phyloP scores from a whole-genome alignment of 1,140 invertebrate genomes.

The Calephelis nemesis region DNA sequence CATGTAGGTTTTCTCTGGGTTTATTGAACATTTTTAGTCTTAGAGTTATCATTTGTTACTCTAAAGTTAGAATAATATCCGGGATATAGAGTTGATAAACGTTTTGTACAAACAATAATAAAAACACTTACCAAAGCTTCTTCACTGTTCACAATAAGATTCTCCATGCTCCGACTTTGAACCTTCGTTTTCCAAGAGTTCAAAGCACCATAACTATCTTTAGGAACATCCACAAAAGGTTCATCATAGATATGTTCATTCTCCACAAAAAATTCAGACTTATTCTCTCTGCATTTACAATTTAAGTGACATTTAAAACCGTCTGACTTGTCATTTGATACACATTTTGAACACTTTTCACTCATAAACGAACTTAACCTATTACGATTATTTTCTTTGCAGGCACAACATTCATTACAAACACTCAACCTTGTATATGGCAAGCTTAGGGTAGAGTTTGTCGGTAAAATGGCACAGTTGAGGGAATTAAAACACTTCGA shows the following conservation, averaged over 20 bases:
- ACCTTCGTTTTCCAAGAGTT: constrained; percentile 43
- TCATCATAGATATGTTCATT: constrained; percentile 70
- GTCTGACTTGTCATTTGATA: constrained; percentile 46
- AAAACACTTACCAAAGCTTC: constrained; percentile 43
- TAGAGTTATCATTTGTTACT: too few relatives aligned
- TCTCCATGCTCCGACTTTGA: constrained; percentile 57
- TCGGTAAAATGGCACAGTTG: constrained; percentile 72
- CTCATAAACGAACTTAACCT: constrained; percentile 38
- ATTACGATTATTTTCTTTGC: constrained; percentile 37
- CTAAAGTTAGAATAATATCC: too few relatives aligned
- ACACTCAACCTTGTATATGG: constrained; percentile 65
- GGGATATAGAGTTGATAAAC: too few relatives aligned
- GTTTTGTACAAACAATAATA: constrained; percentile 30
- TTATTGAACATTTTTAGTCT: too few relatives aligned
- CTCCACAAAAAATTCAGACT: constrained; percentile 55
- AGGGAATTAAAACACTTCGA: constrained; percentile 79
- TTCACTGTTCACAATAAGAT: constrained; percentile 33
- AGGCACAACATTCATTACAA: constrained; percentile 43
- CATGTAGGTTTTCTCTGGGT: too few relatives aligned
- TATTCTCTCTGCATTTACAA: constrained; percentile 53
- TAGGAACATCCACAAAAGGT: constrained; percentile 39
- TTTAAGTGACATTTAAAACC: constrained; percentile 70
- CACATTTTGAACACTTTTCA: constrained; percentile 58
- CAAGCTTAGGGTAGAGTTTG: constrained; percentile 59
- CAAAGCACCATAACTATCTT: constrained; percentile 51